Evolutionary conservation across 2,888 invertebrate genomes (phyloP).

Genomic region (Laspeyria flexula): DNA sequence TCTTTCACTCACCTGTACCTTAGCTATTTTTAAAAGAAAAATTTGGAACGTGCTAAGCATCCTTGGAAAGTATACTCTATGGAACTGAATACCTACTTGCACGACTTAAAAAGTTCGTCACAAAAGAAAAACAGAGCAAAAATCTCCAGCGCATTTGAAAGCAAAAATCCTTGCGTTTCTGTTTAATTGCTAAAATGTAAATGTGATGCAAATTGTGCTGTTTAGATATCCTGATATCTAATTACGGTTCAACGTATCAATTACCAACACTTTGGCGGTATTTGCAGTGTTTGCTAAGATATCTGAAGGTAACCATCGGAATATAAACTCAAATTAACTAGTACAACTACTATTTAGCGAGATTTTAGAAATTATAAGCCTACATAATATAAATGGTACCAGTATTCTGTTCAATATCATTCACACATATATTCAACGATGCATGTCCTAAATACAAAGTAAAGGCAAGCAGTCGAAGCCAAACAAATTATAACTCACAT

Average conservation of each 20-base stretch:
- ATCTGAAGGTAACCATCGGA: conserved; percentile 31
- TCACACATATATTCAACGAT: conserved; percentile 2
- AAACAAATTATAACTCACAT: conserved; percentile 5
- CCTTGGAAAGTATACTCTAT: no score
- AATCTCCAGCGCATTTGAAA: not conserved
- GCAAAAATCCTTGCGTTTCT: conserved; percentile 10
- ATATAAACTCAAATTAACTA: conserved; percentile 25
- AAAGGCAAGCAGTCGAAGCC: not conserved
- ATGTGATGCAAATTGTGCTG: conserved; percentile 20
- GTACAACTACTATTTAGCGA: conserved; percentile 18
- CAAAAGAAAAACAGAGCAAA: not conserved
- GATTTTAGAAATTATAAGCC: conserved; percentile 7
- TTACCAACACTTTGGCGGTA: conserved; percentile 32
- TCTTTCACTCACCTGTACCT: conserved; percentile 27
- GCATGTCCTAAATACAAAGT: not conserved
- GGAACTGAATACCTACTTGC: no score
- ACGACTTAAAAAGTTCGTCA: no score
- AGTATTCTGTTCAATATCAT: not conserved
- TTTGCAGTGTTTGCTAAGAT: conserved; percentile 28
- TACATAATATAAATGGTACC: not conserved
- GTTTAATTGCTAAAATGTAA: conserved; percentile 27
- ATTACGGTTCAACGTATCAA: conserved; percentile 38
- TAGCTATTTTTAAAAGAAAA: conserved; percentile 27
- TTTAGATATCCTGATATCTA: conserved; percentile 29
- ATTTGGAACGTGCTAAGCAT: no score